Evolutionary conservation across 1,140 invertebrate species (phyloP), one percentile per base, ranked within the genome.

Genomic region (Drosophila virilis): DNA sequence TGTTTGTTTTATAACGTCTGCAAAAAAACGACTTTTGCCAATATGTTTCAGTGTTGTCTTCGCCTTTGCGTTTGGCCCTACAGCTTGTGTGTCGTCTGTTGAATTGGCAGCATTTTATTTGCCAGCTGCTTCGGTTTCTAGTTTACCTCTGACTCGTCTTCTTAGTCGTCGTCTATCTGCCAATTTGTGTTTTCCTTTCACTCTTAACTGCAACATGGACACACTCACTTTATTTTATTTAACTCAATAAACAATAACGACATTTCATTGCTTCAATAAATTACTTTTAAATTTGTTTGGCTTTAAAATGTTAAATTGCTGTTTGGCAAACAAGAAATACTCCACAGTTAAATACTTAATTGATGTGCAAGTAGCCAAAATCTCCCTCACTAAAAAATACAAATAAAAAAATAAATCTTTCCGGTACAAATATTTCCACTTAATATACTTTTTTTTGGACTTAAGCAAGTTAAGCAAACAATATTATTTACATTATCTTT

Each of bases 1-100:
- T 64, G 77, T 85, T 85, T 85, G 80, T 84, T 80, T 84, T 85
- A 70, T 77, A 84, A 84, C 80, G 67, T 72, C 77, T 69, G 58
- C 51, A 54, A 10, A 48, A 32, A 54, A 66, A 72, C 74, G 77
- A 81, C 81, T 78, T 85, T 85, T 85, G 74, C 77, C 81, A 82
- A 82, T 82, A 82, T 69, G 79, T 74, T 81, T 77, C 51, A 58
- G 32, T 52, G 50, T 64, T 33, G 59, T 37, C 13, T 17, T 12
- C 12, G n/a, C 48, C 48, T 9, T 55, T 42, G 13, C 38, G 17
- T 17, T 51, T 51, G 22, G 43, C 52, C 40, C 50, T 48, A 57
- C 57, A 65, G 50, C 61, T 65, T 66, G 59, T 65, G n/a, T 54
- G 57, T 22, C 40, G 66, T 57, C 80, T 64, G 68, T 74, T 81